Evolutionary conservation across 1,140 invertebrate genomes (phyloP), one percentile per base, ranked within the genome.

Genomic region (Sinella curviseta): DNA sequence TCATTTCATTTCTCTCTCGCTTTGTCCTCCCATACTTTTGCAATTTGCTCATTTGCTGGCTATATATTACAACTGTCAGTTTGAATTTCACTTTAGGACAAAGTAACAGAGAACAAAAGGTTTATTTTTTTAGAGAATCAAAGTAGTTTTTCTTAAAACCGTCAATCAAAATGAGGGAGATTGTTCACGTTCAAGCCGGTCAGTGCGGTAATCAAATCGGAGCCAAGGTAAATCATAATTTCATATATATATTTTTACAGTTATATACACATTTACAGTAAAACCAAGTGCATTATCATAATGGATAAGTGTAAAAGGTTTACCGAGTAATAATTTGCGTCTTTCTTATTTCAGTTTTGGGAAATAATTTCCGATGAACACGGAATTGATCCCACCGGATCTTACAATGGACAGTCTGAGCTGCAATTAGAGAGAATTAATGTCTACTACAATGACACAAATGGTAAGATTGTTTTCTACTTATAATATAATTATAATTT

Each of bases 351-450:
- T 54, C 88, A 96, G 94, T 97, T 97, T 89, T 97, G 95, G 95
- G 95, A 97, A 89, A 94, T 96, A 74, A 96, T 96, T 84, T 96
- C 95, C 54, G 94, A 95, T 85, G 94, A 96, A 87, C 94, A 96
- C 87, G 94, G 94, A 81, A 95, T 96, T 85, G 94, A 95, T 87
- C 91, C 92, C 82, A 92, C 91, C 84, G 94, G 94, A 81, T 90
- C 91, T 82, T 96, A 95, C 87, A 90, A 91, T 70, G 93, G 94
- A 60, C 92, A 94, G 84, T 93, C 92, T 81, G 93, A 95, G 85
- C 88, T 96, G 74, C 95, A 96, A 86, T 87, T 96, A 80, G 94
- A 96, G 86, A 89, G 94, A 77, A 94, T 96, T 86, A 94, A 93
- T 83, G 95, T 97, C 67, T 97, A 96, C 87, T 96, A 95, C 88